Conservation (phyloP, 2,888 invertebrate genomes). For the Melinaea menophilus region DNA sequence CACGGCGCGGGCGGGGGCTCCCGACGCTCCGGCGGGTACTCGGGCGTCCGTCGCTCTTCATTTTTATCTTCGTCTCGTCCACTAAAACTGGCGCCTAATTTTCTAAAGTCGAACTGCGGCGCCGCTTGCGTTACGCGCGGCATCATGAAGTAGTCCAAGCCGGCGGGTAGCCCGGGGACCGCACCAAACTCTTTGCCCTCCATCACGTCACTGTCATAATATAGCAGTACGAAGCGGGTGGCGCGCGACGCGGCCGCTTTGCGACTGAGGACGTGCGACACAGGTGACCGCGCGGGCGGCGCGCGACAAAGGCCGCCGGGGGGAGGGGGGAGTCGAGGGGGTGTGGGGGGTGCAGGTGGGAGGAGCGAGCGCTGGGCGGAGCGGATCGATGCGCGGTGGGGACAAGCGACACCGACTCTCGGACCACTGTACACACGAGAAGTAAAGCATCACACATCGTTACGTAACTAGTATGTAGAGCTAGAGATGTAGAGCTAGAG, state of each 20-base stretch:
- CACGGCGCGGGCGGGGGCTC: conserved; percentile 79
- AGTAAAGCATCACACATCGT: conserved; percentile 55
- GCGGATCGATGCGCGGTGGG: conserved; percentile 76
- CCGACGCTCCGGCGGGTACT: conserved; percentile 61
- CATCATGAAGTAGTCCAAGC: conserved; percentile 76
- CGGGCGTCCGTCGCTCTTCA: conserved; percentile 65
- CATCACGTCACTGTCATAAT: conserved; percentile 75
- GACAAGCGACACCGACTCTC: conserved; percentile 71
- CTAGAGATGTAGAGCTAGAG: conserved; percentile 29
- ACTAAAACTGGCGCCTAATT: conserved; percentile 82
- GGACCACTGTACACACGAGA: conserved; percentile 63
- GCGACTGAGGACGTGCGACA: conserved; percentile 78
- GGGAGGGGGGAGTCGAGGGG: conserved; percentile 49
- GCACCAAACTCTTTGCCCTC: conserved; percentile 73
- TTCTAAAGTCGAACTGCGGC: conserved; percentile 93
- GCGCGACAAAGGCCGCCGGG: conserved; percentile 65
- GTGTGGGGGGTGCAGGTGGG: conserved; percentile 58
- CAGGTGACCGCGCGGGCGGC: conserved; percentile 76
- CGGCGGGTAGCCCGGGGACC: conserved; percentile 70
- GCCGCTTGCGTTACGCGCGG: conserved; percentile 86
- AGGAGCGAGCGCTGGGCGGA: conserved; percentile 74
- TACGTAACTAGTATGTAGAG: conserved; percentile 52
- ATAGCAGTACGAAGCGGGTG: conserved; percentile 66
- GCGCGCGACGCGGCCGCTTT: conserved; percentile 79
- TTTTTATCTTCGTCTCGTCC: conserved; percentile 70